Evolutionary conservation across 2,888 invertebrate genomes (phyloP), one percentile per base, ranked within the genome.

Genomic region (Gari tellinella): DNA sequence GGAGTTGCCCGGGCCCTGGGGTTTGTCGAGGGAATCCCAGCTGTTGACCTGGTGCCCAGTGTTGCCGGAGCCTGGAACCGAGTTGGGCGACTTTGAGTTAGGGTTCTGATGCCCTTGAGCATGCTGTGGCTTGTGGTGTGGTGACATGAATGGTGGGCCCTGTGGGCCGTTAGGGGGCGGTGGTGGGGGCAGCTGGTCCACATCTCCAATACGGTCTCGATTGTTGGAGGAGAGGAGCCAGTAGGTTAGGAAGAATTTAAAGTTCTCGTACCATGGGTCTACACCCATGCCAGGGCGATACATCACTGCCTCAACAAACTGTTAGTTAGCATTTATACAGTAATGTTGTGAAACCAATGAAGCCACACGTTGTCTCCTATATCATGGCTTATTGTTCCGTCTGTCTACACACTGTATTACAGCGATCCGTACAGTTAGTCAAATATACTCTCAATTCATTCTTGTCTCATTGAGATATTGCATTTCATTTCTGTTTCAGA

Each of bases 231-330:
- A 82, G 31, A 83, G 65, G 19, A 83, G 60, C 83, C 83, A 83
- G 62, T 81, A 81, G 12, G 83, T 80, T 25, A 83, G 56, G 57
- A 76, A 81, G 51, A 81, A 78, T 66, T 83, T 81, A 46, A 81
- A 81, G 41, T 81, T 83, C 62, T 80, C 74, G 46, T 83, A 81
- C 81, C 79, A 83, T 14, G 83, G 80, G 61, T 83, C 83, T 5
- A 81, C 76, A n/a, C 70, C 76, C 67, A 78, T 74, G 15, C 79
- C 79, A 45, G 75, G 75, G 5, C 78, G 70, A 70, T 78, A 78
- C 78, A 78, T 78, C 51, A 64, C 68, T 31, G 5, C 4, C 5
- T 31, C n/a, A n/a, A n/a, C n/a, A n/a, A n/a, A n/a, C 31, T 7
- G 10, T 31, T 31, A 31, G 31, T 7, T 31, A 4, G 10, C 31